Evolutionary conservation across 1,140 invertebrate species (phyloP), one percentile per base, ranked within the genome.

Genomic region (Chlorops oryzae): DNA sequence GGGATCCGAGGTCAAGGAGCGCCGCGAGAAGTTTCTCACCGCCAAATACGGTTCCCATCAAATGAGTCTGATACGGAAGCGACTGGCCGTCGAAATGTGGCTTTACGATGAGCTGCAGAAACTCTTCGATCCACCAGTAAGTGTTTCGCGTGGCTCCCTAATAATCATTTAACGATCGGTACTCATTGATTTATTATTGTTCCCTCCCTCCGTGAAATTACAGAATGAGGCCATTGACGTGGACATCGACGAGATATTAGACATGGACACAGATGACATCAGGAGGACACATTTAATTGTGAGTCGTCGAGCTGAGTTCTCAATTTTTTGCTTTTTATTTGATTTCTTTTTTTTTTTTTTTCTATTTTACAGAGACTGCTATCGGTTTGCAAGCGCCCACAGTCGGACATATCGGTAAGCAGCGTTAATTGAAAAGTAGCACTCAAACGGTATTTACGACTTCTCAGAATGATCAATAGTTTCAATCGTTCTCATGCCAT

Each of bases 41-140:
- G 92, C 93, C 53, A 96, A 96, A 73, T 97, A 96, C 67, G 92
- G 92, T 47, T 88, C 88, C 55, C 93, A 96, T 77, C 93, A 96
- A 77, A 97, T 96, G 93, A 90, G 85, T 62, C 81, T 96, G 53
- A 97, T 97, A 62, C 82, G 92, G 57, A 96, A 96, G 75, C 78
- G 93, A 66, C 78, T 96, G 49, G 86, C 88, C 10, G 93, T 96
- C 9, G 94, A 97, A 75, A 95, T 96, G 88, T 96, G 93, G 93
- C 81, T 97, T 35, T 96, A 93, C 73, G 92, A 96, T 67, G 87
- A 95, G 73, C 79, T 97, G 50, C 89, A 93, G 72, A 87, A 88
- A 65, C 78, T 96, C 28, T 95, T 93, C 66, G 86, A 89, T 59
- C 80, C 82, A 53, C 78, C 82, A 72, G 87, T 90, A 69, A 82